Evolutionary conservation across 2,113 vertebrate genomes (phyloP).

Genomic region (Marmota monax): DNA sequence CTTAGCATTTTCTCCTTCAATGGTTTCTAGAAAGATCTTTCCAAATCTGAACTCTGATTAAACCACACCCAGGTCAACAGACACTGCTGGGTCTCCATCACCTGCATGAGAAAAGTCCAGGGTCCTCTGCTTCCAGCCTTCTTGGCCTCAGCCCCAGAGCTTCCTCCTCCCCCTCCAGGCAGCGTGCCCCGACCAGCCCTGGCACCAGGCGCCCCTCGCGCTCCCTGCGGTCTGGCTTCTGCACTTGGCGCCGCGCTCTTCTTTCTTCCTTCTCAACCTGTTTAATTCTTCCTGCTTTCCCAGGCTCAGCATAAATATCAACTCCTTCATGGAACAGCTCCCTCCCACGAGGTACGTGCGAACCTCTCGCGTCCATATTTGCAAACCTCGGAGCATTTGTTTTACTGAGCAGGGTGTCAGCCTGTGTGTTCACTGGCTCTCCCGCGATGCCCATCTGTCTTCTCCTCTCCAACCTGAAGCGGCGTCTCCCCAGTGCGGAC

Average conservation of each 20-base stretch:
- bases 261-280: background rate
- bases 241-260: no score
- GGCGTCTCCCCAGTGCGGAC: accelerated
- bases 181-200: background rate
- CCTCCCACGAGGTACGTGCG: background rate
- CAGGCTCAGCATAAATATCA: accelerated
- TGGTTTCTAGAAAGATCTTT: background rate
- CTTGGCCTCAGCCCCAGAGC: background rate
- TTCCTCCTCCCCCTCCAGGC: background rate
- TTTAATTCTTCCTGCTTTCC: background rate
- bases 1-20: background rate
- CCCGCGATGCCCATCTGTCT: accelerated
- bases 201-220: background rate
- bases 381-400: no score
- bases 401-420: background rate
- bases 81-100: background rate
- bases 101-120: background rate
- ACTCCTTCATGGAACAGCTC: background rate
- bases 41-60: background rate
- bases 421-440: accelerated
- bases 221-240: background rate
- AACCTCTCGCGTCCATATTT: background rate
- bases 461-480: no score
- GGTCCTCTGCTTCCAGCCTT: accelerated
- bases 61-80: background rate